Percentiles rank a stretch among this genome's conserved stretches.
Evolutionary conservation across 1,140 invertebrate genomes (phyloP).

Genomic region (Drosophila arawakana): DNA sequence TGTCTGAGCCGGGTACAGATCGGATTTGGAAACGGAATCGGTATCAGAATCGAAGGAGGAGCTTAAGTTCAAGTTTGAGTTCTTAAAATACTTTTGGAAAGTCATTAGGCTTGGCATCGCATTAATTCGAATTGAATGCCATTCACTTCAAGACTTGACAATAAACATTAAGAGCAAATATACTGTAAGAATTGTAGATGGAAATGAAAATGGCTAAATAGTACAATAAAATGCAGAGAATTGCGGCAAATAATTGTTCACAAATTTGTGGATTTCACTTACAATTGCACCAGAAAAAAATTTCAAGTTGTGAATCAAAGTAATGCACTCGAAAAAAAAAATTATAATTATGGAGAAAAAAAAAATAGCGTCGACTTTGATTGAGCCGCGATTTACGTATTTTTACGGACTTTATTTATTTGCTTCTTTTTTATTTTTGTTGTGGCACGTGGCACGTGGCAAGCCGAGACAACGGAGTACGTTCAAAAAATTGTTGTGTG

Average conservation of each 20-base stretch:
- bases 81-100: constrained; percentile 54
- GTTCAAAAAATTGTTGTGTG: constrained; percentile 6
- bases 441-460: constrained; percentile 19
- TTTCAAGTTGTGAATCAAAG: background rate
- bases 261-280: constrained; percentile 10
- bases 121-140: constrained; percentile 38
- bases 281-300: constrained; percentile 38
- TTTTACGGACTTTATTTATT: constrained; percentile 2
- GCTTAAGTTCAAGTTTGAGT: background rate
- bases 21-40: too few relatives aligned
- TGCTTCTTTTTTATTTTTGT: too few relatives aligned
- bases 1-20: background rate
- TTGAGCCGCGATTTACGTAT: background rate
- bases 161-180: constrained; percentile 10
- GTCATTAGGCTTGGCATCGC: constrained; percentile 36
- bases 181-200: background rate
- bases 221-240: constrained; percentile 9
- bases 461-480: constrained; percentile 21
- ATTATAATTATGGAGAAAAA: background rate
- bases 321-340: constrained; percentile 32
- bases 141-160: constrained; percentile 8
- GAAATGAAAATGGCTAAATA: background rate
- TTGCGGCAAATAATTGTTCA: constrained; percentile 23
- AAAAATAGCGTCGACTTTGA: background rate
- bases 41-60: too few relatives aligned